Evolutionary conservation across 2,113 vertebrate genomes (phyloP).

Genomic region (Hipposideros armiger): DNA sequence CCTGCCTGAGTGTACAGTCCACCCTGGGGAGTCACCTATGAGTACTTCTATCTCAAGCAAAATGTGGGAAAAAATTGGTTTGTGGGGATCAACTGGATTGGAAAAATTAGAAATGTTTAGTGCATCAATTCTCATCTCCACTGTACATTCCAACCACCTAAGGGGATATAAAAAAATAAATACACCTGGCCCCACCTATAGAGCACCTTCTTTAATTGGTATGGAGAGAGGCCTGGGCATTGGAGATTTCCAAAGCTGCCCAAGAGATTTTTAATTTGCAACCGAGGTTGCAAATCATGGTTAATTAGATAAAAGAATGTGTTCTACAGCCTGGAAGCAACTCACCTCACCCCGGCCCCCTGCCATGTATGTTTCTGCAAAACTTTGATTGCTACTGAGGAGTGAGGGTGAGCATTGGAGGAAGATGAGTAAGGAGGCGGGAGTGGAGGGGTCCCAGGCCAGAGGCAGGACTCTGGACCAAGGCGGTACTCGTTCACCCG

Average conservation of each 20-base stretch:
- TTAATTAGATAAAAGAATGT: background rate
- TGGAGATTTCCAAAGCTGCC: background rate
- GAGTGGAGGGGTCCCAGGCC: too few relatives aligned
- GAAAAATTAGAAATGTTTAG: background rate
- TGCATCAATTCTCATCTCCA: background rate
- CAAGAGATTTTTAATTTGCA: background rate
- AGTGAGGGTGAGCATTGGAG: background rate
- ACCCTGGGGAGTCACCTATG: background rate
- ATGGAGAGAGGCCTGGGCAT: background rate
- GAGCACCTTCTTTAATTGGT: background rate
- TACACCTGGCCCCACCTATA: background rate
- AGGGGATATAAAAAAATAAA: background rate
- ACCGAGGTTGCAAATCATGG: background rate
- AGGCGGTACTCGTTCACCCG: too few relatives aligned
- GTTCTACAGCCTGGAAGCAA: background rate
- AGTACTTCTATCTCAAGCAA: background rate
- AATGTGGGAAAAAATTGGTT: background rate
- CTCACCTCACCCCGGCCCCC: background rate
- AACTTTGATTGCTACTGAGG: background rate
- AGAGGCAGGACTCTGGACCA: background rate
- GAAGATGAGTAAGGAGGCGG: background rate
- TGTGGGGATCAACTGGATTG: background rate
- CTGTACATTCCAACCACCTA: background rate
- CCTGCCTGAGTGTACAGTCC: background rate
- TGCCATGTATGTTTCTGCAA: background rate